phyloP scores from a whole-genome alignment of 2,888 invertebrate species.

The Listrodromus nycthemerus region DNA sequence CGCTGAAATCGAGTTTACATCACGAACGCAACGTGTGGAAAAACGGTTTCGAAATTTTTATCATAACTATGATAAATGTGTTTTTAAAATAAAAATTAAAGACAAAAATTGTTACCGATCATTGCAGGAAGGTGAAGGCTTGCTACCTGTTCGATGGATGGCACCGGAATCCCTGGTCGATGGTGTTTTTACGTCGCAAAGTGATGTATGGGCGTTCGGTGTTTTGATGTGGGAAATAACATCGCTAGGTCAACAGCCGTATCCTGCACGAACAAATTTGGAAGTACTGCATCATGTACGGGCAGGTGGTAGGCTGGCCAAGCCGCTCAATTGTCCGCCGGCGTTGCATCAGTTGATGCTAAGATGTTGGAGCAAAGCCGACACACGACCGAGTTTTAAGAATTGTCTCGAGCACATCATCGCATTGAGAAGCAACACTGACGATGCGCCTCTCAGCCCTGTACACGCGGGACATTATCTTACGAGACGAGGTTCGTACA shows the following conservation, averaged over 20 bases:
- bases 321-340: conserved; percentile 94
- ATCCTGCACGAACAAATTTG: conserved; percentile 95
- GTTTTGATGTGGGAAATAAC: conserved; percentile 98
- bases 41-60: background rate
- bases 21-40: too few species aligned
- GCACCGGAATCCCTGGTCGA: conserved; percentile 98
- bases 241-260: conserved; percentile 98
- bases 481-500: conserved; percentile 77
- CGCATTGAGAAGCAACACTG: conserved; percentile 77
- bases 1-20: background rate
- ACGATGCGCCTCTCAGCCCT: conserved; percentile 79
- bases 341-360: conserved; percentile 93
- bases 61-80: background rate
- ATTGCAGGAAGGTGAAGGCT: conserved; percentile 86
- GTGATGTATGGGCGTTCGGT: conserved; percentile 98
- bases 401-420: conserved; percentile 88
- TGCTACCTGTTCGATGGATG: conserved; percentile 99
- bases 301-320: conserved; percentile 93
- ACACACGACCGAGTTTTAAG: conserved; percentile 94
- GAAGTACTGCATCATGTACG: conserved; percentile 96
- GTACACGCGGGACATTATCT: conserved; percentile 82
- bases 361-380: conserved; percentile 94
- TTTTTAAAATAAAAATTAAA: too few species aligned
- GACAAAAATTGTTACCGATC: background rate
- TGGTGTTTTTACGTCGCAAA: conserved; percentile 98